These are phyloP conservation scores for Philhelius pedissequus DNA, from an alignment of 2,888 invertebrate genomes.

Conservation along the genomic window DNA sequence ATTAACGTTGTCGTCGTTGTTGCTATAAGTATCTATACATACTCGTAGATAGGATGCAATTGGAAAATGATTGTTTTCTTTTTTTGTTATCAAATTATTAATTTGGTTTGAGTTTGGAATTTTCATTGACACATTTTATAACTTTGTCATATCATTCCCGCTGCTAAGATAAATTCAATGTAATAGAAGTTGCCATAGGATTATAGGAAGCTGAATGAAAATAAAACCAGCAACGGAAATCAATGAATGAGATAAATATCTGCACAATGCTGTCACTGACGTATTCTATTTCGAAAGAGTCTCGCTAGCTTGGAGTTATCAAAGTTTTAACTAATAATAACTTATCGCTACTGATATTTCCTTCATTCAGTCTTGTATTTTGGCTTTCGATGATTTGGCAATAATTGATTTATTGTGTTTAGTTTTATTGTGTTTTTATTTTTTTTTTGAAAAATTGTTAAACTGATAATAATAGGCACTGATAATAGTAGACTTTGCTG, in stretches of 20 bases:
- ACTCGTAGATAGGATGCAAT: neutral
- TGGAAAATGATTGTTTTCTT: conserved; percentile 17
- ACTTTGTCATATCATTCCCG: conserved; percentile 17
- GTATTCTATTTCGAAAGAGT: conserved; percentile 1
- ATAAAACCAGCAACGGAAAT: neutral
- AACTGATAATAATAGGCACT: neutral
- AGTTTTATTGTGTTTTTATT: neutral
- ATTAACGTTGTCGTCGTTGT: conserved; percentile 22
- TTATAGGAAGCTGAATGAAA: neutral
- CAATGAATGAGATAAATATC: conserved; percentile 61
- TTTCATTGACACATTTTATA: conserved; percentile 45
- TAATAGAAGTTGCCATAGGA: neutral
- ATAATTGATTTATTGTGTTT: neutral
- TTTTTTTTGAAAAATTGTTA: neutral
- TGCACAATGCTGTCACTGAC: conserved; percentile 42
- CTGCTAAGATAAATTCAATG: neutral
- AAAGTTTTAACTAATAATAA: conserved; percentile 62
- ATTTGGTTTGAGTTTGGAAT: conserved; percentile 44
- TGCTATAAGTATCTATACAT: neutral
- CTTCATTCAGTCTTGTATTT: neutral
- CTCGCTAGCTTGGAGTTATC: conserved; percentile 15
- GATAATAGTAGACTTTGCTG: no score
- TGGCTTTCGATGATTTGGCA: conserved; percentile 22
- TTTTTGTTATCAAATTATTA: conserved; percentile 25
- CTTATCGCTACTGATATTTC: conserved; percentile 18